A percentile compares a stretch with the other conserved stretches of the same genome.
Evolutionary conservation across 2,113 vertebrate genomes (phyloP).

Genomic region (Neomonachus schauinslandi): DNA sequence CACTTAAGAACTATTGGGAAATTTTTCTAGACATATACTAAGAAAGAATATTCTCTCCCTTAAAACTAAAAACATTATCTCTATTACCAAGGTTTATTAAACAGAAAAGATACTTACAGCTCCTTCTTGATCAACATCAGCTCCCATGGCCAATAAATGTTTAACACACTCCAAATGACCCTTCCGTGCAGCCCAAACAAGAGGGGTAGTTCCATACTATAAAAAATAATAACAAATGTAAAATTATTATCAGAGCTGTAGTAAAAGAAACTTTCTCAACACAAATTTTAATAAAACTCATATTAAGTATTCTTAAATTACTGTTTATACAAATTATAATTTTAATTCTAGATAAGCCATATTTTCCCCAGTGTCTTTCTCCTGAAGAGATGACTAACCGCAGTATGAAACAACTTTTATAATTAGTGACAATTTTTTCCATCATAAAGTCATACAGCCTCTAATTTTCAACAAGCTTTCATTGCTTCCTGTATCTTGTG

Average conservation of each 20-base stretch:
- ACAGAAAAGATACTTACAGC: constrained; percentile 89
- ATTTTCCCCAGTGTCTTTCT: neutral
- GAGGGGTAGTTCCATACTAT: constrained; percentile 97
- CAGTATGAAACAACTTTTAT: neutral
- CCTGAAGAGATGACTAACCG: neutral
- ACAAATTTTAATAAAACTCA: neutral
- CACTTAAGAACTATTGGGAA: neutral
- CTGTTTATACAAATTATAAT: neutral
- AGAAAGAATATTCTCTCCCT: neutral
- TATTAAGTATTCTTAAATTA: neutral
- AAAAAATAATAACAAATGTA: neutral
- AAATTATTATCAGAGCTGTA: neutral
- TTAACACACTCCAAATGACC: constrained; percentile 96
- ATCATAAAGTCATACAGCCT: neutral
- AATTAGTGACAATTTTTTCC: neutral
- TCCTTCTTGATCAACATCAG: constrained; percentile 99
- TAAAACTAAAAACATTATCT: neutral
- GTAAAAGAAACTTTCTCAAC: neutral
- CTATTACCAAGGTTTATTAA: neutral
- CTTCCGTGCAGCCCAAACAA: constrained; percentile 97
- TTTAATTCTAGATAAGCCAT: neutral
- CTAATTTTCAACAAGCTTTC: neutral
- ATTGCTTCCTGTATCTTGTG: neutral
- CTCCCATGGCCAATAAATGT: constrained; percentile 94
- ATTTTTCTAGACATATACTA: neutral